phyloP scores from a whole-genome alignment of 1,140 invertebrate genomes.

The Lepidurus packardi region DNA sequence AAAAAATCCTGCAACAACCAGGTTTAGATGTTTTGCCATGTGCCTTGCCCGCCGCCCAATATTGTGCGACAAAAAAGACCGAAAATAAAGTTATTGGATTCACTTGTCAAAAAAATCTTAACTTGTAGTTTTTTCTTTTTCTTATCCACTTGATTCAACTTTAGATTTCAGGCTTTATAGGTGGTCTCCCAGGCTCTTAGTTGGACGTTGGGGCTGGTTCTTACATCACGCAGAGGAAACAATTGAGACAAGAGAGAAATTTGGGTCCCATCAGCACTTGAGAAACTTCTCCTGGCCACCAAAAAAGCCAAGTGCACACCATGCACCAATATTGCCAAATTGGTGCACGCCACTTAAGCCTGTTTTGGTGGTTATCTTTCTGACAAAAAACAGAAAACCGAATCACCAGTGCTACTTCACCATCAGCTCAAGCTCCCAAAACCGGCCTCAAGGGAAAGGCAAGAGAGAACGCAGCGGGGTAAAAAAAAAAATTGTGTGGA shows the following conservation, averaged over 20 bases:
- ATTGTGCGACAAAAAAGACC: constrained; percentile 19
- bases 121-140: neutral
- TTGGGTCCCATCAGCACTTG: neutral
- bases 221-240: constrained; percentile 9
- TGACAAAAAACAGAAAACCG: neutral
- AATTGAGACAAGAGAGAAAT: constrained; percentile 16
- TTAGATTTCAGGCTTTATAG: neutral
- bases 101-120: neutral
- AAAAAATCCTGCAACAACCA: constrained; percentile 7
- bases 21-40: constrained; percentile 13
- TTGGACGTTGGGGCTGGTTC: neutral
- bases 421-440: neutral
- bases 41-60: constrained; percentile 20
- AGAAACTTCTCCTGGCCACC: neutral
- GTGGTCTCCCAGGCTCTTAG: neutral
- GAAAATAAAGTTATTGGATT: constrained; percentile 17
- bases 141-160: neutral
- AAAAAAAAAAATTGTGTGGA: neutral
- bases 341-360: neutral
- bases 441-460: too few relatives aligned
- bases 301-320: constrained; percentile 4
- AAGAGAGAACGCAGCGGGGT: neutral
- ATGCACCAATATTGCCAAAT: constrained; percentile 10
- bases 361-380: neutral
- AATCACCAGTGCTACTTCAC: neutral